phyloP scores from a whole-genome alignment of 1,140 invertebrate species.

The Phocides pigmalion region DNA sequence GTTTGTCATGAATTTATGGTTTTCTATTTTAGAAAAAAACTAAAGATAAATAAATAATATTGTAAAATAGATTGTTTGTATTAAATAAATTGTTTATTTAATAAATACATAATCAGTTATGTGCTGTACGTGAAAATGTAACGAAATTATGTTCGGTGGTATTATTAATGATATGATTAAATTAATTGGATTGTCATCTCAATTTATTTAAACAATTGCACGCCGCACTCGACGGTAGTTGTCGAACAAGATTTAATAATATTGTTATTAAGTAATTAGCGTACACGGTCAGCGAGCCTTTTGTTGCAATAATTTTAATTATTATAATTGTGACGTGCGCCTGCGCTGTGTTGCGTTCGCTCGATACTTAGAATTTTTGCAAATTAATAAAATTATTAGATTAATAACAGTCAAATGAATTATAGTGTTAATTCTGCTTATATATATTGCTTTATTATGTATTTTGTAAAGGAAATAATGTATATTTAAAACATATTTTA shows the following conservation, averaged over 20 bases:
- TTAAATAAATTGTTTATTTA: not conserved
- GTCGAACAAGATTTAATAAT: conserved; percentile 38
- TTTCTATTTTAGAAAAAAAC: conserved; percentile 3
- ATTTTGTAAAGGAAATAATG: too few species aligned
- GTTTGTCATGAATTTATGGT: conserved; percentile 36
- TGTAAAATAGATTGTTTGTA: not conserved
- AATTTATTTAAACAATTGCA: conserved; percentile 6
- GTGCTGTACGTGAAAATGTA: not conserved
- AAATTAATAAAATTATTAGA: not conserved
- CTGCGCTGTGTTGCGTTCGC: conserved; percentile 46
- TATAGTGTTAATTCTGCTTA: too few species aligned
- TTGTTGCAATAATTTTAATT: conserved; percentile 48
- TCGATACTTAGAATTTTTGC: conserved; percentile 40
- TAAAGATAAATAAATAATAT: not conserved
- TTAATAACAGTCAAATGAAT: not conserved
- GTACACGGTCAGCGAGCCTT: conserved; percentile 35
- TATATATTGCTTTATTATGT: too few species aligned
- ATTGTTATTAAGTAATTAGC: conserved; percentile 28
- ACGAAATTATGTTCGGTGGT: not conserved
- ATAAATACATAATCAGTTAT: conserved; percentile 12
- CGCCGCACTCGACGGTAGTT: not conserved
- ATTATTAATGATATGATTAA: not conserved
- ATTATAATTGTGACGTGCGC: conserved; percentile 43
- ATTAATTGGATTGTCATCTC: conserved; percentile 3
- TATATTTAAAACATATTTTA: too few species aligned